These are phyloP conservation scores for Myrmecophaga tridactyla DNA, from an alignment of 2,113 vertebrate genomes.

Conservation along the genomic window DNA sequence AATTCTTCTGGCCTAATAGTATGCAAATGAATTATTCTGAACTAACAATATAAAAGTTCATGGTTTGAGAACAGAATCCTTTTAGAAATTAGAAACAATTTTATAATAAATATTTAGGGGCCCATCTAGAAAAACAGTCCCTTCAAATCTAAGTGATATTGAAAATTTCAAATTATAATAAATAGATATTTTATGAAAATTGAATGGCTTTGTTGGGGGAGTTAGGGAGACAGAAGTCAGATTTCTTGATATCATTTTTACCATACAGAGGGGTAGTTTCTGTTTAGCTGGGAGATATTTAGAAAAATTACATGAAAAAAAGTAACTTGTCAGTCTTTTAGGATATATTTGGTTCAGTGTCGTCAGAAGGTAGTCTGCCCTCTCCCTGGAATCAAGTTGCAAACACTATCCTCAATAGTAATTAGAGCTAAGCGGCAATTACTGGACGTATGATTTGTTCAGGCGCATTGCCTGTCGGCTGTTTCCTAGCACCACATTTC, in stretches of 20 bases:
- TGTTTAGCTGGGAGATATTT: not conserved
- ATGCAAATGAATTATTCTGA: conserved; percentile 19
- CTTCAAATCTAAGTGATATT: not conserved
- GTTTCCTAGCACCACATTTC: conserved; percentile 73
- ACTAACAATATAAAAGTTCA: conserved; percentile 22
- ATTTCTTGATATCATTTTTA: conserved; percentile 45
- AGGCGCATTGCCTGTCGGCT: conserved; percentile 69
- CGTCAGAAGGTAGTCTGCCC: conserved; percentile 71
- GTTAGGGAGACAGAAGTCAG: not conserved
- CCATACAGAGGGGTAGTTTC: not conserved
- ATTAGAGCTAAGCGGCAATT: conserved; percentile 83
- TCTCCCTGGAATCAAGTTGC: conserved; percentile 80
- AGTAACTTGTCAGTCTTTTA: conserved; percentile 76
- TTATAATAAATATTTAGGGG: conserved; percentile 14
- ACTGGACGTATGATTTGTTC: conserved; percentile 76
- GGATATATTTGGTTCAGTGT: conserved; percentile 80
- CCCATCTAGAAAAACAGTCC: not conserved
- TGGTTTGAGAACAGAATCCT: not conserved
- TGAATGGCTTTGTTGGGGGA: not conserved
- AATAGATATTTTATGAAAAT: not conserved
- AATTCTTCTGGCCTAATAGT: not conserved
- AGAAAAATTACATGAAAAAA: conserved; percentile 59
- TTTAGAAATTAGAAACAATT: conserved; percentile 45
- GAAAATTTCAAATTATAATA: conserved; percentile 23
- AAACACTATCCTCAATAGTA: conserved; percentile 76